A percentile compares a stretch with the other conserved stretches of the same genome.
Evolutionary conservation across 2,797 vertebrate genomes (phyloP).

Genomic region (Melanogrammus aeglefinus): DNA sequence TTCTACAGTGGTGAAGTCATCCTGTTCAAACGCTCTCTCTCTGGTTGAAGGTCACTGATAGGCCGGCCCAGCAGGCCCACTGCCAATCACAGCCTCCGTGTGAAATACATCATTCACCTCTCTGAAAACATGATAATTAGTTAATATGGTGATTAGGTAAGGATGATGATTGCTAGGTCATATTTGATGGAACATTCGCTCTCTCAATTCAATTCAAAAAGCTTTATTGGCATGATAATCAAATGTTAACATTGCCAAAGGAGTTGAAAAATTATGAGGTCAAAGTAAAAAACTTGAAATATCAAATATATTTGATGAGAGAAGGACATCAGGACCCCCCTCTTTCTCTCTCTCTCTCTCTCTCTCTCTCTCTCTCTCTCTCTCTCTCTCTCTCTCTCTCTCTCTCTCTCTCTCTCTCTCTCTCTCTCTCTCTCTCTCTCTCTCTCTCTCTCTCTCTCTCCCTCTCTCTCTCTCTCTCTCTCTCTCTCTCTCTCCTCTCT

Average conservation of each 20-base stretch:
- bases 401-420: background rate
- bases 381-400: background rate
- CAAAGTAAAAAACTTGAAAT: too few relatives aligned
- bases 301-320: too few relatives aligned
- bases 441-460: too few relatives aligned
- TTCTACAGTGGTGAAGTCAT: background rate
- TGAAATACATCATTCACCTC: conserved; percentile 6
- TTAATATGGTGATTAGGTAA: background rate
- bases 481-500: background rate
- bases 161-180: background rate
- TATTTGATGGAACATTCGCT: too few relatives aligned
- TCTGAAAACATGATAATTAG: conserved; percentile 12
- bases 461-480: too few relatives aligned
- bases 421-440: background rate
- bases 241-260: too few relatives aligned
- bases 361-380: background rate
- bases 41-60: background rate
- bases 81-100: conserved; percentile 39
- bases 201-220: too few relatives aligned
- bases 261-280: too few relatives aligned
- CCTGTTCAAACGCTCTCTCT: background rate
- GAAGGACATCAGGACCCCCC: background rate
- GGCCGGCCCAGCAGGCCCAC: conserved; percentile 34
- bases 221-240: too few relatives aligned
- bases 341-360: background rate